Evolutionary conservation across 2,797 vertebrate genomes (phyloP).

Genomic region (Hydrophis major): DNA sequence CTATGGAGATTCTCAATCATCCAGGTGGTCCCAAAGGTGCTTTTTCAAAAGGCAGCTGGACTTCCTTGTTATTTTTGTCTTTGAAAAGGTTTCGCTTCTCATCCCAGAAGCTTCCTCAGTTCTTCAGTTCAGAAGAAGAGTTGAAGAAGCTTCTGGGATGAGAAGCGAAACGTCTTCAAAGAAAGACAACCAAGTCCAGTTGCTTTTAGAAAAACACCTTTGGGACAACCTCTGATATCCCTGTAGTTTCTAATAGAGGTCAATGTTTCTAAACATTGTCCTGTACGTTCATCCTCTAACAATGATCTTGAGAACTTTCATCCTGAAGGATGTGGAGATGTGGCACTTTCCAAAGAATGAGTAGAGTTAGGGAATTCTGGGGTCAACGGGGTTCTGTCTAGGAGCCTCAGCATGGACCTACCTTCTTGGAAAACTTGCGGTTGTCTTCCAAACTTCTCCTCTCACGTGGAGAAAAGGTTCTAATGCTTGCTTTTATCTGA

Average conservation of each 20-base stretch:
- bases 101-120: background rate
- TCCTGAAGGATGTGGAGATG: background rate
- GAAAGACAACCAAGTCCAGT: background rate
- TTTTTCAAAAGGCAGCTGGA: background rate
- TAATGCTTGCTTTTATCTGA: slow-evolving; percentile 87
- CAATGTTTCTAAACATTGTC: background rate
- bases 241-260: background rate
- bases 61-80: background rate
- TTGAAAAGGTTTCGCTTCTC: background rate
- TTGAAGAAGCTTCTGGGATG: background rate
- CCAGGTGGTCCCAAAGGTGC: background rate
- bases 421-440: slow-evolving; percentile 95
- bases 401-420: slow-evolving; percentile 49
- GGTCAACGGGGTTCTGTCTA: background rate
- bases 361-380: background rate
- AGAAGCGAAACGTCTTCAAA: background rate
- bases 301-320: background rate
- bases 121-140: background rate
- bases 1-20: background rate
- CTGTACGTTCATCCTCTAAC: background rate
- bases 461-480: slow-evolving; percentile 86
- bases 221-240: background rate
- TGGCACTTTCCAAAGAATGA: background rate
- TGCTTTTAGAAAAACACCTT: background rate
- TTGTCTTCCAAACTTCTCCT: slow-evolving; percentile 83